Base-by-base conservation (phyloP, 2,113 vertebrate genomes). In the Danio rerio region DNA sequence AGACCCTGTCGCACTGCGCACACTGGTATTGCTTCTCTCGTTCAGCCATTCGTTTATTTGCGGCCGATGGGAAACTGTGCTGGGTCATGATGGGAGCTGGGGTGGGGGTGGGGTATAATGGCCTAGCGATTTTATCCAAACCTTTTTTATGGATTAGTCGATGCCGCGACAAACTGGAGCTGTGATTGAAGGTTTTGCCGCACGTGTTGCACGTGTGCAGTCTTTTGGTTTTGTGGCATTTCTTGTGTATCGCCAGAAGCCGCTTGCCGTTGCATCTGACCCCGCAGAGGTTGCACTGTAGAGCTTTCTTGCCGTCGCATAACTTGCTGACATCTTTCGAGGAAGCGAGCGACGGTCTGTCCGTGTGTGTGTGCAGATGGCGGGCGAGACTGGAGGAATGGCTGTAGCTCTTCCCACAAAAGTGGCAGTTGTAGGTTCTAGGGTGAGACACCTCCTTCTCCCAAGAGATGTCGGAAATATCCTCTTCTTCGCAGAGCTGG, bases 371-470 rank as follows among this genome's bases (percentile, higher is more conserved):
- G 15, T 85, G 78, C 80, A 87, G 86, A 74, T 92, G 94, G 8
- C 93, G 94, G 0, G 93, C 93, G 21, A 95, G 85, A 84, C 93
- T 94, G 0, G 94, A 94, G 84, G 93, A 93, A 83, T 93, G 94
- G 88, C 92, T 90, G 87, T 95, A 96, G 86, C 92, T 91, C 83
- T 94, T 93, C 6, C 94, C 94, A 0, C 95, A 95, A 83, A 93
- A 89, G 16, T 88, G 91, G 81, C 94, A 95, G 5, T 90, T 88
- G 45, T 93, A 93, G 21, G 92, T 84, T 56, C 93, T 75, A 6
- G 84, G 62, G 49, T 89, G 90, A 0, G 81, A 91, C 59, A 87
- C 88, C 0, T 66, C 90, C 84, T 84, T 88, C 75, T 93, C 91
- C 15, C 90, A 93, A 78, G 74, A 86, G 0, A 65, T 15, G 31